Percentiles rank a stretch among this genome's conserved stretches.
These are phyloP conservation scores for Marasmarcha lunaedactyla DNA, from an alignment of 2,888 invertebrate genomes.

Conservation along the genomic window DNA sequence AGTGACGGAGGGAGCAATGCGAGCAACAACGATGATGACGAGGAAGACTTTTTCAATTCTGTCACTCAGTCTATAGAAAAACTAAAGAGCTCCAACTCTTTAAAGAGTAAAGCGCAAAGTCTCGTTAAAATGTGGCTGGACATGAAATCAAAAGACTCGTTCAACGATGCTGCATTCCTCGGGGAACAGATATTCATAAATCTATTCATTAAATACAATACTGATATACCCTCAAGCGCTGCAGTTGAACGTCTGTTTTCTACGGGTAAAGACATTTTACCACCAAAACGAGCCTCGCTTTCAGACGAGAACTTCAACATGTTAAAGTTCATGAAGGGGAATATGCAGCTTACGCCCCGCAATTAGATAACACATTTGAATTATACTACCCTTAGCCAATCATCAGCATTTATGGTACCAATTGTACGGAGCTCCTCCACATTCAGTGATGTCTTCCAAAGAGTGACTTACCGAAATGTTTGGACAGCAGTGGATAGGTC, in stretches of 20 bases:
- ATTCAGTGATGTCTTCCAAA: too few species aligned
- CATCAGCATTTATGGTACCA: too few species aligned
- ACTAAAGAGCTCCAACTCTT: too few species aligned
- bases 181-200: conserved; percentile 19
- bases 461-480: too few species aligned
- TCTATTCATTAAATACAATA: conserved; percentile 16
- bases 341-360: too few species aligned
- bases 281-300: conserved; percentile 16
- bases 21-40: conserved; percentile 12
- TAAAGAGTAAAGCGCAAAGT: conserved; percentile 18
- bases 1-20: conserved; percentile 16
- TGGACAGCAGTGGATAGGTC: too few species aligned
- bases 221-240: conserved; percentile 15
- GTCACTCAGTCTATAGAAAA: too few species aligned
- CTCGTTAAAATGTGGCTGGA: conserved; percentile 23
- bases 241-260: conserved; percentile 13
- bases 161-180: conserved; percentile 21
- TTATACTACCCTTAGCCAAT: too few species aligned
- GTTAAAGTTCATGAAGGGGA: too few species aligned
- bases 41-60: conserved; percentile 16
- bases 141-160: conserved; percentile 21
- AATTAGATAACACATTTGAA: too few species aligned
- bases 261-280: conserved; percentile 15
- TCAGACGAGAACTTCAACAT: conserved; percentile 19
- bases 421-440: too few species aligned